phyloP scores from a whole-genome alignment of 2,888 invertebrate species.

The Seladonia tumulorum region DNA sequence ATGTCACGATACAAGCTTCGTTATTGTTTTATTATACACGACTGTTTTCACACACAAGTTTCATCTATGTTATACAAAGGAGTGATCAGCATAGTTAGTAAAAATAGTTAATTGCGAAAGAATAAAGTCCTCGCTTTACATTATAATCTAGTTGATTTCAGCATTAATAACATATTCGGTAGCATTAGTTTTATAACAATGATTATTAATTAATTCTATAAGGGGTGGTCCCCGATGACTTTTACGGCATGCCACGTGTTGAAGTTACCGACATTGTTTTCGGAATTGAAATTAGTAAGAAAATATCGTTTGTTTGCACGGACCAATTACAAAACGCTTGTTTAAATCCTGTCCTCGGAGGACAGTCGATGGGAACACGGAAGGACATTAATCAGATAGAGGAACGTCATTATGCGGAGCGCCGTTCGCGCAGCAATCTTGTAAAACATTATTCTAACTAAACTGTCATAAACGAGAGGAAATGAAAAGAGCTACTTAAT shows the following conservation, averaged over 20 bases:
- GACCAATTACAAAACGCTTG: not conserved
- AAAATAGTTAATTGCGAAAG: too few species aligned
- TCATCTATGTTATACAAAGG: too few species aligned
- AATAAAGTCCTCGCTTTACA: too few species aligned
- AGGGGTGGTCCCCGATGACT: not conserved
- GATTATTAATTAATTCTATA: not conserved
- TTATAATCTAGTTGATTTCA: not conserved
- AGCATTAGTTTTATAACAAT: too few species aligned
- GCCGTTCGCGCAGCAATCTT: constrained; percentile 82
- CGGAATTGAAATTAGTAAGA: not conserved
- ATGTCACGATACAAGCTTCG: too few species aligned
- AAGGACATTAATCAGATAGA: constrained; percentile 78
- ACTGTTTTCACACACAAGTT: too few species aligned
- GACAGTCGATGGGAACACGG: constrained; percentile 69
- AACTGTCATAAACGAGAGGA: constrained; percentile 85
- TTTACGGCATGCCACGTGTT: not conserved
- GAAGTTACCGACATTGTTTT: not conserved
- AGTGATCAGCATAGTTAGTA: too few species aligned
- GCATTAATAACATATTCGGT: not conserved
- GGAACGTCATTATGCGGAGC: constrained; percentile 73
- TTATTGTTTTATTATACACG: too few species aligned
- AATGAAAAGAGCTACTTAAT: constrained; percentile 85
- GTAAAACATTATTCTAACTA: constrained; percentile 84
- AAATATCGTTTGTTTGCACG: not conserved
- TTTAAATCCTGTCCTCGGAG: constrained; percentile 26